A percentile compares a stretch with the other conserved stretches of the same genome.
phyloP scores from a whole-genome alignment of 2,113 vertebrate genomes.

The Brachypteracias leptosomus region DNA sequence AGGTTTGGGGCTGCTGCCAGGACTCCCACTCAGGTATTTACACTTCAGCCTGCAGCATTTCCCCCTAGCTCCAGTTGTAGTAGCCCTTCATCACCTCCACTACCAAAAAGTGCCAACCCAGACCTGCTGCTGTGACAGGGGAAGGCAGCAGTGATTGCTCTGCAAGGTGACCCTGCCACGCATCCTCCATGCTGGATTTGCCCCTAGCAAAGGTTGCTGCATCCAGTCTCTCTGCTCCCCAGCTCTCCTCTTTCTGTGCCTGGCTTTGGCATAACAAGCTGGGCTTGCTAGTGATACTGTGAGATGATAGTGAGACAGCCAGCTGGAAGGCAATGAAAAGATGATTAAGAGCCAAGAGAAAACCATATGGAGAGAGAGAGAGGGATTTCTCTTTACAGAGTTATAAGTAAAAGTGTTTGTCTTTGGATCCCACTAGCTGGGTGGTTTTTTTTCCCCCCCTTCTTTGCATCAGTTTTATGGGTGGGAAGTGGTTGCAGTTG shows the following conservation, averaged over 20 bases:
- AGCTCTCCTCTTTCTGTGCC: neutral
- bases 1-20: slow-evolving; percentile 54
- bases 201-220: neutral
- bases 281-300: slow-evolving; percentile 33
- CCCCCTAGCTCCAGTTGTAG: neutral
- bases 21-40: slow-evolving; percentile 62
- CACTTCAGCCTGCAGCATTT: slow-evolving; percentile 55
- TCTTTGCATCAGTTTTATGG: slow-evolving; percentile 38
- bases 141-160: neutral
- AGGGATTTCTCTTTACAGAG: slow-evolving; percentile 53
- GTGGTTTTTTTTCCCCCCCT: neutral
- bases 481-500: slow-evolving; percentile 43
- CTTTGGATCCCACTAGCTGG: slow-evolving; percentile 41
- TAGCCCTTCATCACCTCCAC: neutral
- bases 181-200: neutral
- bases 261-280: slow-evolving; percentile 46
- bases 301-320: slow-evolving; percentile 57
- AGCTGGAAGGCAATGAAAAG: slow-evolving; percentile 59
- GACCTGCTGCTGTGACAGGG: neutral
- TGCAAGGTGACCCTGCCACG: neutral
- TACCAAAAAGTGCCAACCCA: neutral
- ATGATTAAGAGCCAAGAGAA: slow-evolving; percentile 64
- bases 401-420: slow-evolving; percentile 63
- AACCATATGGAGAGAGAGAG: slow-evolving; percentile 61
- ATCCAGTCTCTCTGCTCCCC: neutral